Evolutionary conservation across 37 sponge, comb jelly and placozoan species (phyloP), one percentile per base, ranked within the genome.

Genomic region (Chondrilla cf. caribensis): DNA sequence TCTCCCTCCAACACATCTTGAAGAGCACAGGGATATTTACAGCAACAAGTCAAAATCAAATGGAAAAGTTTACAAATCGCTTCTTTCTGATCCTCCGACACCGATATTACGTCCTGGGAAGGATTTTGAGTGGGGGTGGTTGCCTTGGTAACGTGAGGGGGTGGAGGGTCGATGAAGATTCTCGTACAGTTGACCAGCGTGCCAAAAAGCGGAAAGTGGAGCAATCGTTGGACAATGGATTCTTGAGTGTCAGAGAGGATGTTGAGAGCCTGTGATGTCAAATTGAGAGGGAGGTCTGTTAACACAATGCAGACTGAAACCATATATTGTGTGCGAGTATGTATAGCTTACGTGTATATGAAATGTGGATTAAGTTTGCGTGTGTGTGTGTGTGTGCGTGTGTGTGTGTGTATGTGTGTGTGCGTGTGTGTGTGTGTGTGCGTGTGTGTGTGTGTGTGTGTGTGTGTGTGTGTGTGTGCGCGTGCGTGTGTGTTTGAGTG

Each of bases 91-190:
- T 79, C 38, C 7, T 15, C 58, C 7, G 59, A 29, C 44, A 26
- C 41, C 2, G 18, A 11, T 2, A 3, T 1, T 0, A 2, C 29
- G 6, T 38, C 7, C 31, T 33, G 33, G 60, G 58, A 25, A 31
- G 72, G 22, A 0, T 47, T 5, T 6, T 25, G 60, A 0, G 80
- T 38, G 39, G 60, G 31, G 6, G 51, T 47, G 51, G 51, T 47
- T 47, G 51, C 51, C 51, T 47, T 47, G 51, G 51, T 14, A 47
- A 47, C 51, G 11, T 11, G 51, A 29, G 90, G 85, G 33, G 88
- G 73, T 1, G 96, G 96, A 2, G 92, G 78, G 39, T 92, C 90
- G 0, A 92, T 78, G 54, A 95, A 95, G 24, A 89, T 60, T 31
- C 87, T 67, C 37, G 92, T 28, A 24, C 89, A 92, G 32, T 83